These are phyloP conservation scores for Erynnis tages DNA, from an alignment of 2,888 invertebrate species.

Conservation along the genomic window DNA sequence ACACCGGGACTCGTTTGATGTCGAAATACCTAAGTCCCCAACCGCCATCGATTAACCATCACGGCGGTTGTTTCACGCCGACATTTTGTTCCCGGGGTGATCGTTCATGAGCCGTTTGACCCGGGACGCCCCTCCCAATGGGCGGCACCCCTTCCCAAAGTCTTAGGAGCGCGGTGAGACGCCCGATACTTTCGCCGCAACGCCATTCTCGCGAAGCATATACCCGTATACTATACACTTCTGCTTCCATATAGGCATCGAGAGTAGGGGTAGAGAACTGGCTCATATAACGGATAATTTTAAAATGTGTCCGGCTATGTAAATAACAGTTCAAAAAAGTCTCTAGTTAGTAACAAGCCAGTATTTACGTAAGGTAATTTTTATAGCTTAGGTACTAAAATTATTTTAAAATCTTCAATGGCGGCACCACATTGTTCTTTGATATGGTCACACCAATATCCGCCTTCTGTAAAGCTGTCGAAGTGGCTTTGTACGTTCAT, in stretches of 20 bases:
- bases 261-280: no score
- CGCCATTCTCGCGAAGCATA: constrained; percentile 41
- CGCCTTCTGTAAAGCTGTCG: background rate
- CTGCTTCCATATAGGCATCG: constrained; percentile 25
- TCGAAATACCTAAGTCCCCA: no score
- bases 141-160: constrained; percentile 56
- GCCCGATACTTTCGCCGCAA: constrained; percentile 56
- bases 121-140: constrained; percentile 54
- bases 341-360: no score
- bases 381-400: no score
- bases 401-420: no score
- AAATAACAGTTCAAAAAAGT: no score
- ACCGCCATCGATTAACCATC: constrained; percentile 48
- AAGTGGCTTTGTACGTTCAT: background rate
- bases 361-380: no score
- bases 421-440: no score
- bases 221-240: background rate
- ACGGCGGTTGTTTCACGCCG: constrained; percentile 45
- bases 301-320: no score
- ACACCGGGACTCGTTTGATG: no score
- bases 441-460: no score
- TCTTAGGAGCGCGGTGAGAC: constrained; percentile 44
- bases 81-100: constrained; percentile 58
- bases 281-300: no score
- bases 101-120: constrained; percentile 54